These are phyloP conservation scores for Heliconius himera DNA, from an alignment of 1,140 invertebrate genomes.

Conservation along the genomic window DNA sequence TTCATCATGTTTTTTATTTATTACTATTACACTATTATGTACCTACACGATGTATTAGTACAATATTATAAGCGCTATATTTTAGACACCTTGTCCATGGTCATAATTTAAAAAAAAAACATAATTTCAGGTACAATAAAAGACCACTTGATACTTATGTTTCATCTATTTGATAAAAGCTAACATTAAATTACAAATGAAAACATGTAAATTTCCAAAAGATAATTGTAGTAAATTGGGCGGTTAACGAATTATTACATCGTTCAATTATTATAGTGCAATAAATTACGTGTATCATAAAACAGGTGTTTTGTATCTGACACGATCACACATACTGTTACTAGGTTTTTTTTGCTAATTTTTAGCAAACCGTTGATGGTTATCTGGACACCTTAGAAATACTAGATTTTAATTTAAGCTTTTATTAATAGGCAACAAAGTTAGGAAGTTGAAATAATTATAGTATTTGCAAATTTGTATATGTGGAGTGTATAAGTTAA, in stretches of 20 bases:
- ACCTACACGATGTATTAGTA: background rate
- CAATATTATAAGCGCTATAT: background rate
- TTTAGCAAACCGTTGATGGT: constrained; percentile 13
- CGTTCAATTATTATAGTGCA: constrained; percentile 7
- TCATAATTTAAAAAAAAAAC: background rate
- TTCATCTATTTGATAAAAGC: constrained; percentile 5
- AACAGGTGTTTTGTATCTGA: constrained; percentile 22
- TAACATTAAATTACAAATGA: constrained; percentile 8
- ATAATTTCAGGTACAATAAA: background rate
- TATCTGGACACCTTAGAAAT: constrained; percentile 11
- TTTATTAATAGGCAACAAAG: background rate
- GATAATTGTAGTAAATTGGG: constrained; percentile 15
- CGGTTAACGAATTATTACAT: constrained; percentile 14
- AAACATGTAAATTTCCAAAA: constrained; percentile 11
- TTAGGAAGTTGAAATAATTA: constrained; percentile 14
- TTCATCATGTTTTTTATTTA: background rate
- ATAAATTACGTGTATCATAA: constrained; percentile 13
- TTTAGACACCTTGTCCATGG: background rate
- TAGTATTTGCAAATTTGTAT: constrained; percentile 26
- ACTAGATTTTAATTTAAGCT: constrained; percentile 12
- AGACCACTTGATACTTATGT: background rate
- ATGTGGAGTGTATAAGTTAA: background rate
- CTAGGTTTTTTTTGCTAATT: constrained; percentile 9
- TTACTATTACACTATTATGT: background rate
- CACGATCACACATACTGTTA: background rate